Evolutionary conservation across 2,797 vertebrate species (phyloP).

Genomic region (Chanos chanos): DNA sequence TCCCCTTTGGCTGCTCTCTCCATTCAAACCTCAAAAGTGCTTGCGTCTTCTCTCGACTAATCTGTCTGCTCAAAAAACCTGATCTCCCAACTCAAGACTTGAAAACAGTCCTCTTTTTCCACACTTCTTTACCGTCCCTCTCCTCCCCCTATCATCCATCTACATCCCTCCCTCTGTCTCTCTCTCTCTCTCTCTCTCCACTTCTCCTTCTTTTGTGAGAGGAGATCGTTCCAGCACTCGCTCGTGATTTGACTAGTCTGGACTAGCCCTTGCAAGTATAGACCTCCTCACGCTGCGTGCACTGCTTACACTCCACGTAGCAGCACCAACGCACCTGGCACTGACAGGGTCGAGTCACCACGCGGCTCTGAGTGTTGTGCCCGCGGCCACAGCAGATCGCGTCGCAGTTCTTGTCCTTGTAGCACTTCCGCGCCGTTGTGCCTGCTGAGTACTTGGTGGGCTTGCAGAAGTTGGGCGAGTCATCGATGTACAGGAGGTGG

Average conservation of each 20-base stretch:
- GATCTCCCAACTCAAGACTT: slow-evolving; percentile 34
- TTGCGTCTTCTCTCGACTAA: slow-evolving; percentile 18
- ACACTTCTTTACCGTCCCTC: not conserved
- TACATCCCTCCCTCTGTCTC: no score
- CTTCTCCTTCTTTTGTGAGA: not conserved
- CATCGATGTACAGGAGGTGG: slow-evolving; percentile 95
- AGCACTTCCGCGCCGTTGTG: slow-evolving; percentile 90
- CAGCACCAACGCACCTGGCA: slow-evolving; percentile 99
- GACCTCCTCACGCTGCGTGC: slow-evolving; percentile 95
- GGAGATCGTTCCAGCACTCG: no score
- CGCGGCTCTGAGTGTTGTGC: slow-evolving; percentile 95
- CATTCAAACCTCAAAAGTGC: slow-evolving; percentile 37
- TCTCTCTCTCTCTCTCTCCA: slow-evolving; percentile 35
- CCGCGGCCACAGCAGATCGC: slow-evolving; percentile 97
- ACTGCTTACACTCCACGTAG: slow-evolving; percentile 98
- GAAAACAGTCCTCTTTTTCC: not conserved
- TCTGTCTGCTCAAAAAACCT: not conserved
- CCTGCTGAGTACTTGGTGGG: slow-evolving; percentile 90
- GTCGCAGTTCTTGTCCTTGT: slow-evolving; percentile 98
- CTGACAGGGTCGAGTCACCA: slow-evolving; percentile 94
- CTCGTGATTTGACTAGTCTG: no score
- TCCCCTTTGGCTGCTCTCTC: no score
- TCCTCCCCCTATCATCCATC: no score
- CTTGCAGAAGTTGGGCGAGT: slow-evolving; percentile 95
- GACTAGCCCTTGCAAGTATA: slow-evolving; percentile 86